phyloP scores from a whole-genome alignment of 2,888 invertebrate genomes.

The Corbicula japonica region DNA sequence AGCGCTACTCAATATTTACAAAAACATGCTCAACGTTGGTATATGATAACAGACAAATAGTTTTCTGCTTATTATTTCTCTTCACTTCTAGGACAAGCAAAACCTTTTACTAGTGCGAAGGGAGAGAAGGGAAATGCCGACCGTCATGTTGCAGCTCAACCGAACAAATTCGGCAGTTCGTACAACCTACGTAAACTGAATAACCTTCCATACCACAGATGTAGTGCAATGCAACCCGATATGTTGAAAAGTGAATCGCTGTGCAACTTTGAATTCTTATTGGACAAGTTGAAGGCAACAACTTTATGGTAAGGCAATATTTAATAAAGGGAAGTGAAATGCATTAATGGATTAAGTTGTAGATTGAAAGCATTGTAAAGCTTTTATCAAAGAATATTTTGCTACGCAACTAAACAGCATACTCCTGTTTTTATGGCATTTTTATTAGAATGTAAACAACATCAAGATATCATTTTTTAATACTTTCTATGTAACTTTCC shows the following conservation, averaged over 20 bases:
- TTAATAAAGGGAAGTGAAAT: background rate
- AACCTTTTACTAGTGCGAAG: slow-evolving; percentile 70
- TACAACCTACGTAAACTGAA: slow-evolving; percentile 83
- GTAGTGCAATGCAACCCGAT: slow-evolving; percentile 61
- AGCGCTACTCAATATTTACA: too few species aligned
- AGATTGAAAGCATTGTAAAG: too few species aligned
- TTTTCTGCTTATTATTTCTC: too few species aligned
- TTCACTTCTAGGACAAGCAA: slow-evolving; percentile 72
- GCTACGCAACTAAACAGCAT: too few species aligned
- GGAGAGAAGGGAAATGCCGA: slow-evolving; percentile 70
- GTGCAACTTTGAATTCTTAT: slow-evolving; percentile 81
- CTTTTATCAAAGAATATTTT: too few species aligned
- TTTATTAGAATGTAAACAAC: too few species aligned
- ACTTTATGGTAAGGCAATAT: slow-evolving; percentile 73
- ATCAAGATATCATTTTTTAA: too few species aligned
- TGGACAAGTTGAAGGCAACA: slow-evolving; percentile 77
- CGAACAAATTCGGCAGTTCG: slow-evolving; percentile 74
- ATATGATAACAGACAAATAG: too few species aligned
- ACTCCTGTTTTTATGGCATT: too few species aligned
- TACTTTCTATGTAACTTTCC: too few species aligned
- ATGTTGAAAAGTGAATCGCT: slow-evolving; percentile 79
- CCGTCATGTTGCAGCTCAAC: slow-evolving; percentile 79
- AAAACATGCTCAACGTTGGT: too few species aligned
- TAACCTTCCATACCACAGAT: slow-evolving; percentile 80
- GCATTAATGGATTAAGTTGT: too few species aligned